phyloP scores from a whole-genome alignment of 2,888 invertebrate species.

The Spialia ferax region DNA sequence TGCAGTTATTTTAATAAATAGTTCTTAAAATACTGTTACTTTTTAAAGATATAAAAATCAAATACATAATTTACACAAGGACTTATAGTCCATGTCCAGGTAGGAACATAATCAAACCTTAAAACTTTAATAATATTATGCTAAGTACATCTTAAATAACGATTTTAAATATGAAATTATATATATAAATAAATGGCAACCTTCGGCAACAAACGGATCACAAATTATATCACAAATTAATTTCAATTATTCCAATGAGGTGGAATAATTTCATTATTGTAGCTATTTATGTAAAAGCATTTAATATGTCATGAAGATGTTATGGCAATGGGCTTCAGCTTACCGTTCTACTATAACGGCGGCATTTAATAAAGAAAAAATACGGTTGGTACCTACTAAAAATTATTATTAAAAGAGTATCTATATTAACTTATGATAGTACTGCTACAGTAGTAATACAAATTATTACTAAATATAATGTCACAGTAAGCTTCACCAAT shows the following conservation, averaged over 20 bases:
- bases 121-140: conserved; percentile 25
- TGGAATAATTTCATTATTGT: not conserved
- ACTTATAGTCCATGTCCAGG: conserved; percentile 6
- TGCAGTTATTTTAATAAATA: not conserved
- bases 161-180: conserved; percentile 38
- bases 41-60: not conserved
- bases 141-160: conserved; percentile 38
- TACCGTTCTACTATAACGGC: too few relatives aligned
- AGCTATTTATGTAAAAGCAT: too few relatives aligned
- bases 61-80: not conserved
- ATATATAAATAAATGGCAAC: conserved; percentile 42
- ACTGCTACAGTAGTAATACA: too few relatives aligned
- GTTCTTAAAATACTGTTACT: not conserved
- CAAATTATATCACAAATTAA: conserved; percentile 53
- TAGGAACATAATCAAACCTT: conserved; percentile 18
- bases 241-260: not conserved
- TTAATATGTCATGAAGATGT: too few relatives aligned
- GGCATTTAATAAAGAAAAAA: too few relatives aligned
- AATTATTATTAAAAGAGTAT: too few relatives aligned
- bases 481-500: too few relatives aligned
- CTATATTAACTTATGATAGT: too few relatives aligned
- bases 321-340: too few relatives aligned
- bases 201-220: conserved; percentile 49
- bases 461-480: too few relatives aligned
- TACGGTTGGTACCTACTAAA: too few relatives aligned